A percentile compares a stretch with the other conserved stretches of the same genome.
Conservation (phyloP, 92 coral and sea anemone species). For the Phenganax marumi region DNA sequence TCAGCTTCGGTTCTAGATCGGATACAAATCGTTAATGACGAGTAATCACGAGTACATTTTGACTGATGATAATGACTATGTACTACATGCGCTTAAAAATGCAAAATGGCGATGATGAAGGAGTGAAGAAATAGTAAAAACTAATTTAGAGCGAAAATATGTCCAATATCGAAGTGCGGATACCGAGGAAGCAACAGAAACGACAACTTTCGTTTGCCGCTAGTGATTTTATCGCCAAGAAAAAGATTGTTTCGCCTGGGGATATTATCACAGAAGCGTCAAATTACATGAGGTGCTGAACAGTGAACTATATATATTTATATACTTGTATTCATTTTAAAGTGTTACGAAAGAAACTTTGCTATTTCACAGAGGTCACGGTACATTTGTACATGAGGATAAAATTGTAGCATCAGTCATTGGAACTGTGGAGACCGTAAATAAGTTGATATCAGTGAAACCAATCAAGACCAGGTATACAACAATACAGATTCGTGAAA, state of each 20-base stretch:
- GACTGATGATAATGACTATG: neutral
- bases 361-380: slow-evolving; percentile 75
- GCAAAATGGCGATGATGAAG: slow-evolving; percentile 6
- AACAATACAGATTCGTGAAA: neutral
- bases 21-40: no score
- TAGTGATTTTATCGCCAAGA: slow-evolving; percentile 38
- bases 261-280: slow-evolving; percentile 90
- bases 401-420: slow-evolving; percentile 91
- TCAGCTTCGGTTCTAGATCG: no score
- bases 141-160: neutral
- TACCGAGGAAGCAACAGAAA: slow-evolving; percentile 34
- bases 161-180: slow-evolving; percentile 29
- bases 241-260: slow-evolving; percentile 89
- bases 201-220: slow-evolving; percentile 38
- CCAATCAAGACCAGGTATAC: slow-evolving; percentile 88
- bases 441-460: slow-evolving; percentile 90
- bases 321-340: neutral
- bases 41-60: neutral
- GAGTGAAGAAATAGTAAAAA: neutral
- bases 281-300: slow-evolving; percentile 85
- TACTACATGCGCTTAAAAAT: neutral
- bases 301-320: neutral
- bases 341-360: neutral
- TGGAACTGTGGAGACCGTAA: slow-evolving; percentile 91
- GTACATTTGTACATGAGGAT: slow-evolving; percentile 83